These are phyloP conservation scores for Otus sunia DNA, from an alignment of 2,113 vertebrate species.

Conservation along the genomic window DNA sequence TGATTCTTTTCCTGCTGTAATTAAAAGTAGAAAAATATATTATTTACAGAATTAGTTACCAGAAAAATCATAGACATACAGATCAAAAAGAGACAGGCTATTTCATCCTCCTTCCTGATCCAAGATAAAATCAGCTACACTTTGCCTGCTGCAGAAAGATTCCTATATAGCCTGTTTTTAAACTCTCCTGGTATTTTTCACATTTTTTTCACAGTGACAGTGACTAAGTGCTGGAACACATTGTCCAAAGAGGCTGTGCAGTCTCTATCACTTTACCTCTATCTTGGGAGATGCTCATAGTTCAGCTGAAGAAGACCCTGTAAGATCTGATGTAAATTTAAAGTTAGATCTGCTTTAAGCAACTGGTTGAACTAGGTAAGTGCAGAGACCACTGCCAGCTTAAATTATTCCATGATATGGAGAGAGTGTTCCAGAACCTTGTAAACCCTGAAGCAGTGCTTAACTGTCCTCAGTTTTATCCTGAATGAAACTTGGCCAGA, in stretches of 20 bases:
- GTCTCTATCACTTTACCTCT: not conserved
- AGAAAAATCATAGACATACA: not conserved
- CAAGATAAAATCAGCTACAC: not conserved
- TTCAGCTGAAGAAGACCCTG: not conserved
- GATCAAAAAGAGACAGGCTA: not conserved
- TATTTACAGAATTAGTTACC: not conserved
- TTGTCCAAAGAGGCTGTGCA: not conserved
- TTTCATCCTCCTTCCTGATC: not conserved
- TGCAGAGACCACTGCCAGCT: not conserved
- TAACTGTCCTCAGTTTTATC: not conserved
- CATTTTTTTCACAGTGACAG: not conserved
- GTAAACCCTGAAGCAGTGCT: not conserved
- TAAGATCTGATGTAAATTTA: not conserved
- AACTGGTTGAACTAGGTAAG: not conserved
- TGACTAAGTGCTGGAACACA: not conserved
- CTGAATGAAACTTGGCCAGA: not conserved
- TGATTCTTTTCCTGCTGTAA: constrained; percentile 80
- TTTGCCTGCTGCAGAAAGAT: not conserved
- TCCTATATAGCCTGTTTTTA: not conserved
- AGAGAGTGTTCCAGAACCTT: not conserved
- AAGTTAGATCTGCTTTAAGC: not conserved
- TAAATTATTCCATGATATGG: not conserved
- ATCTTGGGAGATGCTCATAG: not conserved
- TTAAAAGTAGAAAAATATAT: constrained; percentile 61
- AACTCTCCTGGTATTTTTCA: not conserved